A percentile compares a stretch with the other conserved stretches of the same genome.
Conservation (phyloP, 1,140 invertebrate species). For the Microplitis mediator region DNA sequence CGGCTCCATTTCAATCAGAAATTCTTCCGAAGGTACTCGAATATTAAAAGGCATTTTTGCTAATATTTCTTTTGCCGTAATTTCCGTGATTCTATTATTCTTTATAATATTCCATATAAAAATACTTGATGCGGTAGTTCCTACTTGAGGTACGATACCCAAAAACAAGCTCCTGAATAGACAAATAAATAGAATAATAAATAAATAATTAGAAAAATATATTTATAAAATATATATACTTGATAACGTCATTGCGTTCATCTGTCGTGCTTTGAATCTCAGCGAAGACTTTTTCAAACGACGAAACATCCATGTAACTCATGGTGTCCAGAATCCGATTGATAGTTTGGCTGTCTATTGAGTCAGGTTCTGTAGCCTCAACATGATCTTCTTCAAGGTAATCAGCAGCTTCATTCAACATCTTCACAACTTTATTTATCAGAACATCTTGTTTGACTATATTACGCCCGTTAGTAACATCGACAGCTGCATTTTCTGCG, state of each 20-base stretch:
- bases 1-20: slow-evolving; percentile 51
- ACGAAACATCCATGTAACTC: slow-evolving; percentile 44
- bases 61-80: slow-evolving; percentile 44
- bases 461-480: slow-evolving; percentile 50
- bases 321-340: slow-evolving; percentile 48
- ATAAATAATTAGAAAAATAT: neutral
- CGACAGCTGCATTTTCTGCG: slow-evolving; percentile 34
- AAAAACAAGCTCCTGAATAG: slow-evolving; percentile 51
- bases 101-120: slow-evolving; percentile 52
- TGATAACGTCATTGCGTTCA: slow-evolving; percentile 21
- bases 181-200: slow-evolving; percentile 12
- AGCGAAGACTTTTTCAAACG: slow-evolving; percentile 44
- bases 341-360: slow-evolving; percentile 49
- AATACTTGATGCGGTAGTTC: slow-evolving; percentile 49
- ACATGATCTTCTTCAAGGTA: slow-evolving; percentile 55
- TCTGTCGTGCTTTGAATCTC: slow-evolving; percentile 34
- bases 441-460: slow-evolving; percentile 40
- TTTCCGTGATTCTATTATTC: slow-evolving; percentile 41
- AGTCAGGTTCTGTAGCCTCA: slow-evolving; percentile 44
- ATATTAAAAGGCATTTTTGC: slow-evolving; percentile 51
- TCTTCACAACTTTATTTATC: slow-evolving; percentile 45
- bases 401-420: slow-evolving; percentile 46
- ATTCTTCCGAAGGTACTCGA: slow-evolving; percentile 42
- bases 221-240: slow-evolving; percentile 31
- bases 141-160: slow-evolving; percentile 53